These are phyloP conservation scores for Caenorhabditis sp. DNA, from an alignment of 2,888 invertebrate species.

Conservation along the genomic window DNA sequence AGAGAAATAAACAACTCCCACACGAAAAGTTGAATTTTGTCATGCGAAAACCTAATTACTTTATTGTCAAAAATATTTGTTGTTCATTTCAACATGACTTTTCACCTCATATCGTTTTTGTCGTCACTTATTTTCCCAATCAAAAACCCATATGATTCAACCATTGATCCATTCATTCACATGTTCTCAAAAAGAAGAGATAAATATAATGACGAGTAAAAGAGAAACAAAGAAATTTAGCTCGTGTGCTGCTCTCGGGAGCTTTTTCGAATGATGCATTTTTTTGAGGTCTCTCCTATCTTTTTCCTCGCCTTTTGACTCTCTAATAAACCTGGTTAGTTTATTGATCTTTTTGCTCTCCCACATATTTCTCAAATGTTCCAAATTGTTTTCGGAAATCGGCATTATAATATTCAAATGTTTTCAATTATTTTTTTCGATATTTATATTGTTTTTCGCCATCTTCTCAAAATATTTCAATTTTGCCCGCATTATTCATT, in stretches of 20 bases:
- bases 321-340: background rate
- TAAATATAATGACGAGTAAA: background rate
- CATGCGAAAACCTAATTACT: background rate
- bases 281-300: background rate
- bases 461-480: background rate
- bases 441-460: background rate
- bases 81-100: background rate
- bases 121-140: background rate
- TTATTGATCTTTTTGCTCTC: background rate
- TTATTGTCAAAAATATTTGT: background rate
- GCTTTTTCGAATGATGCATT: background rate
- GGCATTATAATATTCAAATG: background rate
- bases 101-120: background rate
- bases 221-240: background rate
- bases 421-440: background rate
- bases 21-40: background rate
- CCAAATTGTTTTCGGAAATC: background rate
- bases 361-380: background rate
- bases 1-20: background rate
- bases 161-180: background rate
- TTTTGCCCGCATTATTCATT: background rate
- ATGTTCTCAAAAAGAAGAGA: background rate
- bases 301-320: background rate
- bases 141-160: background rate
- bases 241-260: constrained; percentile 1